These are phyloP conservation scores for Callithrix jacchus DNA, from an alignment of 2,113 vertebrate genomes.

Conservation along the genomic window DNA sequence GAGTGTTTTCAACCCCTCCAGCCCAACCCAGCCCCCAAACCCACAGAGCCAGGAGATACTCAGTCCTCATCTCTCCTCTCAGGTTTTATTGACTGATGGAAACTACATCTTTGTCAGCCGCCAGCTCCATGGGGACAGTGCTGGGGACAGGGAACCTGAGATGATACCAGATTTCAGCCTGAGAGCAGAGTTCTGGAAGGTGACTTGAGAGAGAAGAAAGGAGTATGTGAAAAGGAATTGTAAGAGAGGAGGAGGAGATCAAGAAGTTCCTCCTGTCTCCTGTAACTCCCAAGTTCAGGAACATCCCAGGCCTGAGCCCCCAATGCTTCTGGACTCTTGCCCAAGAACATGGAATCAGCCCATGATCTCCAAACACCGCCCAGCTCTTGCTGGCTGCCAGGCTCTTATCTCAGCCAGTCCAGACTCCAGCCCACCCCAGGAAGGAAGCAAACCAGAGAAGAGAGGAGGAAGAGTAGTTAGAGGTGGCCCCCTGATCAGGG, in stretches of 20 bases:
- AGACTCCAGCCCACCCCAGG: constrained; percentile 69
- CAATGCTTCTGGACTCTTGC: constrained; percentile 44
- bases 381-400: constrained; percentile 38
- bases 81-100: constrained; percentile 75
- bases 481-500: constrained; percentile 58
- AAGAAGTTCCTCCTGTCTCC: constrained; percentile 31
- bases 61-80: constrained; percentile 64
- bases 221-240: constrained; percentile 38
- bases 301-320: constrained; percentile 2
- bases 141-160: constrained; percentile 72
- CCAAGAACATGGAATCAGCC: constrained; percentile 31
- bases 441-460: constrained; percentile 42
- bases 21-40: constrained; percentile 12
- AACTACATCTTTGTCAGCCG: constrained; percentile 66
- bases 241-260: not conserved
- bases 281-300: constrained; percentile 34
- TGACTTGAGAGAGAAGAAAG: constrained; percentile 55
- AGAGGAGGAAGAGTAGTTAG: not conserved
- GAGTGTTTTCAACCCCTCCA: not conserved
- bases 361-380: constrained; percentile 48
- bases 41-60: constrained; percentile 48
- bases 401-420: constrained; percentile 68
- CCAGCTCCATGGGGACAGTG: constrained; percentile 55
- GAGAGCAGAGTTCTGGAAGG: constrained; percentile 64
- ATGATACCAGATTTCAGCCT: constrained; percentile 68